Evolutionary conservation across 2,113 vertebrate species (phyloP).

Genomic region (Porphyrio hochstetteri): DNA sequence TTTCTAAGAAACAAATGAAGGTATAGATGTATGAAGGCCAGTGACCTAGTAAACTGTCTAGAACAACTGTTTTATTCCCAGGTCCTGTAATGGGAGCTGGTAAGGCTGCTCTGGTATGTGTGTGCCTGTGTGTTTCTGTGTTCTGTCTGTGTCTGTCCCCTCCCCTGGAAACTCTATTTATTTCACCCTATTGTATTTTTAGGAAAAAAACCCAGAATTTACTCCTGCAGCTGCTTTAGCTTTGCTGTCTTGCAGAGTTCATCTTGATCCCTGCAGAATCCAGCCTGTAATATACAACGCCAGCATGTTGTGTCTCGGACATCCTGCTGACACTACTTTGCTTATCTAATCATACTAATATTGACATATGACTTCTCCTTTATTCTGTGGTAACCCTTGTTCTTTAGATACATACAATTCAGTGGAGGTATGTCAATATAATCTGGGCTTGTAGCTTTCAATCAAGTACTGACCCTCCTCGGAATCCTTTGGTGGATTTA

Average conservation of each 20-base stretch:
- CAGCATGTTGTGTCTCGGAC: background rate
- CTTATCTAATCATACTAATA: slow-evolving; percentile 43
- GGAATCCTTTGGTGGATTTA: background rate
- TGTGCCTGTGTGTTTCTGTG: no score
- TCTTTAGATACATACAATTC: slow-evolving; percentile 18
- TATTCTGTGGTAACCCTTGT: slow-evolving; percentile 22
- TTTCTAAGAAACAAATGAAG: background rate
- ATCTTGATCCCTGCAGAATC: background rate
- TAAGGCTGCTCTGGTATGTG: background rate
- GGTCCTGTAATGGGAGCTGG: background rate
- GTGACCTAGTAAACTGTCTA: background rate
- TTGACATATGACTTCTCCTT: slow-evolving; percentile 49
- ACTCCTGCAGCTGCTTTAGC: background rate
- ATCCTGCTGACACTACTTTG: background rate
- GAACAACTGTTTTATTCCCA: background rate
- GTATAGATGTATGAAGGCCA: background rate
- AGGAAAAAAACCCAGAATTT: background rate
- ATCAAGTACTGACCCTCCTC: background rate
- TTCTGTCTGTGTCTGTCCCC: no score
- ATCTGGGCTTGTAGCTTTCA: background rate
- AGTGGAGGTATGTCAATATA: background rate
- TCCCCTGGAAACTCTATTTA: background rate
- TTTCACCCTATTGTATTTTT: background rate
- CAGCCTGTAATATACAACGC: background rate
- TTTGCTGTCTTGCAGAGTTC: background rate